phyloP scores from a whole-genome alignment of 2,888 invertebrate species.

The Pteria penguin region DNA sequence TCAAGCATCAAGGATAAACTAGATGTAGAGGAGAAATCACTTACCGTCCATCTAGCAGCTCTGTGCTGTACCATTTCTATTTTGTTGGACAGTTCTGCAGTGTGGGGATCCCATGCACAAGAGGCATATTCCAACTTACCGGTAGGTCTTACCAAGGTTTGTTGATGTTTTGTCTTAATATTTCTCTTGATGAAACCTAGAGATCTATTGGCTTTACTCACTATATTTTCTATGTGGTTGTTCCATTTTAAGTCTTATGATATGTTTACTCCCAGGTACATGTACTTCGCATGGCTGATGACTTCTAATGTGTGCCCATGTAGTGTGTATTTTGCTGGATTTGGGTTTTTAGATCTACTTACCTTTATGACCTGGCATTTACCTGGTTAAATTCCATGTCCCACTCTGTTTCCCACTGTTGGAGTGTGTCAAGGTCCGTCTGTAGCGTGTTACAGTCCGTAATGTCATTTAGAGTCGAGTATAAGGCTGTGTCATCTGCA shows the following conservation, averaged over 20 bases:
- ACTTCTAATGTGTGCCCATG: not conserved
- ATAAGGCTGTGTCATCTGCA: not conserved
- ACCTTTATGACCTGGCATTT: not conserved
- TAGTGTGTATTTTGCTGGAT: not conserved
- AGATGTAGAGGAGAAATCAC: not conserved
- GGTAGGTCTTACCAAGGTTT: not conserved
- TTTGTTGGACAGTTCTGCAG: not conserved
- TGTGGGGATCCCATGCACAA: not conserved
- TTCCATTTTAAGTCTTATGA: constrained; percentile 13
- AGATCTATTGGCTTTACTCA: not conserved
- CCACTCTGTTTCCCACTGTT: not conserved
- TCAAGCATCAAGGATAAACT: not conserved
- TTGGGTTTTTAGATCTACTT: not conserved
- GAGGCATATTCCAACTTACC: not conserved
- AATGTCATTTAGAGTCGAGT: not conserved
- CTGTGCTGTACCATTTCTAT: not conserved
- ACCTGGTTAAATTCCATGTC: not conserved
- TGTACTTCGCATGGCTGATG: constrained; percentile 3
- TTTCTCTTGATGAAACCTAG: not conserved
- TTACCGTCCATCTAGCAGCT: not conserved
- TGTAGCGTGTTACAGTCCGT: not conserved
- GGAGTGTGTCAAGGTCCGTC: not conserved
- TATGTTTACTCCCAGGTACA: constrained; percentile 5
- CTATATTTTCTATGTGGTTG: not conserved
- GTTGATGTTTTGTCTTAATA: not conserved